A percentile compares a stretch with the other conserved stretches of the same genome.
phyloP scores from a whole-genome alignment of 2,797 vertebrate species.

The Sebastes jordani region DNA sequence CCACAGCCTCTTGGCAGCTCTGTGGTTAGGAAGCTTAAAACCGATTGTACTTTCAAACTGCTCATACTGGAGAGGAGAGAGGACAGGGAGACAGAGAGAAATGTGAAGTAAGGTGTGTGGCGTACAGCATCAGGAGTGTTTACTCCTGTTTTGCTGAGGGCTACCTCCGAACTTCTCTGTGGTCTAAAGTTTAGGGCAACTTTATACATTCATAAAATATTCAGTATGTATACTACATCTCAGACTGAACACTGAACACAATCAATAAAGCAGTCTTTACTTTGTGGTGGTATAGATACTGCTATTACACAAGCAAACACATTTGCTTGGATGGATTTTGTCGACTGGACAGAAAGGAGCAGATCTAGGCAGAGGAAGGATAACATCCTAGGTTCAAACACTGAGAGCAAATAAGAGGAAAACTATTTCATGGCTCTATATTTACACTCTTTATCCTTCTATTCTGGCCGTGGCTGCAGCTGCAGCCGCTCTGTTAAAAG shows the following conservation, averaged over 20 bases:
- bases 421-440: constrained; percentile 68
- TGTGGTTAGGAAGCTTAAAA: constrained; percentile 97
- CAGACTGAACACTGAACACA: neutral
- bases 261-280: neutral
- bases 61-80: constrained; percentile 73
- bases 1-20: constrained; percentile 97
- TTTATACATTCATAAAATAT: neutral
- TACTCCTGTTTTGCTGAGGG: neutral
- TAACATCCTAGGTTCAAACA: constrained; percentile 30
- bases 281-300: neutral
- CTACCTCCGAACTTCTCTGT: neutral
- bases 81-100: neutral
- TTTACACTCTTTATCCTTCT: constrained; percentile 67
- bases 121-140: neutral
- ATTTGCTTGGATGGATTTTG: constrained; percentile 11
- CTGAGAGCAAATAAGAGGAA: constrained; percentile 33
- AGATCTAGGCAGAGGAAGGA: constrained; percentile 29
- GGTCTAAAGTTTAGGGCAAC: neutral
- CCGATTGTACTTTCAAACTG: constrained; percentile 96
- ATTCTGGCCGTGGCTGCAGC: constrained; percentile 69
- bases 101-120: neutral
- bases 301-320: neutral
- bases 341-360: constrained; percentile 26
- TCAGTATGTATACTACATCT: neutral
- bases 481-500: constrained; percentile 72